Evolutionary conservation across 2,113 vertebrate species (phyloP), one percentile per base, ranked within the genome.

Genomic region (Neoarius graeffei): DNA sequence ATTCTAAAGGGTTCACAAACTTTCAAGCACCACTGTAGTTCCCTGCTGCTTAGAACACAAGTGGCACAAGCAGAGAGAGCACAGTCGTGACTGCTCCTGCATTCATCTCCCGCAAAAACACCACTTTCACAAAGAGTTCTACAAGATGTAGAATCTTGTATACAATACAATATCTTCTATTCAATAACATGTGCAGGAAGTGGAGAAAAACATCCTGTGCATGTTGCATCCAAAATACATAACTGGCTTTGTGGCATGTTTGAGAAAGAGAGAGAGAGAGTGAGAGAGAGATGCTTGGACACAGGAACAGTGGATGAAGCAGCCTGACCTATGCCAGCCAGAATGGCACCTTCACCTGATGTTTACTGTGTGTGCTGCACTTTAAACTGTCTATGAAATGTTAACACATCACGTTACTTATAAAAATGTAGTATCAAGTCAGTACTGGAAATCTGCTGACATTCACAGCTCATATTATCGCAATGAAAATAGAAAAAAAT

Each of bases 51-150:
- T 77, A 79, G n/a, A 27, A 74, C 25, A 60, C 35, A 13, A 60
- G 81, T 73, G 67, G 35, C 54, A 73, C 56, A 73, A 9, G 9
- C 56, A 69, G 27, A 79, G 64, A 56, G 59, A 81, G 59, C 50
- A 66, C 57, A n/a, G 54, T 60, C 2, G 8, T 48, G 54, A 52
- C 87, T 74, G 50, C 11, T 54, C 27, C 56, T 74, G 30, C 48
- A 84, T 86, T 88, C 64, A 84, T 84, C 88, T 76, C 50, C 84
- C 14, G 71, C 64, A 54, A 71, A 81, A 88, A 87, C 87, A 84
- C 85, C 66, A 88, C 57, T 74, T 81, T 81, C 13, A 59, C 42
- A 73, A 67, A 64, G 5, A 48, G 27, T n/a, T 54, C 50, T 15
- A 66, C 48, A 69, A 30, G 59, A 57, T 30, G 27, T n/a, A n/a